Evolutionary conservation across 1,140 invertebrate genomes (phyloP).

Genomic region (Araneus ventricosus): DNA sequence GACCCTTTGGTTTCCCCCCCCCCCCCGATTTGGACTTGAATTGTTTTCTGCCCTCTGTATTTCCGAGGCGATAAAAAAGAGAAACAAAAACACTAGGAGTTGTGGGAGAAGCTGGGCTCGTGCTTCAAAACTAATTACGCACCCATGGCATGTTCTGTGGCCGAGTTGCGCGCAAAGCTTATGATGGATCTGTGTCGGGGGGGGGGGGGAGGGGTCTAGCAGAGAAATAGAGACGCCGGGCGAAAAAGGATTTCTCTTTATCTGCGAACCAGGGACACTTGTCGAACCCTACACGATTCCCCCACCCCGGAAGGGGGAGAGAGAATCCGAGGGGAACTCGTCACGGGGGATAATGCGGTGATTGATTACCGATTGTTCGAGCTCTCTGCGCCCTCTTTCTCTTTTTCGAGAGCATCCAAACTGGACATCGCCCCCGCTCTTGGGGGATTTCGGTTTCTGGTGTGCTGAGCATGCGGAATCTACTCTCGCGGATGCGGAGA

Average conservation of each 20-base stretch:
- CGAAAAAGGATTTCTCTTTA: conserved; percentile 28
- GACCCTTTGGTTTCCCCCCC: no score
- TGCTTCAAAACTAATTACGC: conserved; percentile 58
- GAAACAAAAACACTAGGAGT: background rate
- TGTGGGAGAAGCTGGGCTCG: background rate
- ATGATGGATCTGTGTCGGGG: background rate
- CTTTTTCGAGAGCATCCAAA: conserved; percentile 17
- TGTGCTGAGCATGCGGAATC: conserved; percentile 34
- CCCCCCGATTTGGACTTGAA: background rate
- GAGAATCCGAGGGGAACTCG: conserved; percentile 48
- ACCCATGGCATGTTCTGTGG: background rate
- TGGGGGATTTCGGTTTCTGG: conserved; percentile 30
- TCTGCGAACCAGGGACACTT: conserved; percentile 13
- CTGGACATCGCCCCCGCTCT: conserved; percentile 12
- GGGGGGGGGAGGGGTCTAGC: background rate
- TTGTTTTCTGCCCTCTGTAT: background rate
- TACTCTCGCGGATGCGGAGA: no score
- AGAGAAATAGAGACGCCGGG: background rate
- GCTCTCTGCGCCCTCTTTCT: background rate
- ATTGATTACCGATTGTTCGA: conserved; percentile 65
- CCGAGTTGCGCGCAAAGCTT: conserved; percentile 19
- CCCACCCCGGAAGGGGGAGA: background rate
- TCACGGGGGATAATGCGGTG: conserved; percentile 63
- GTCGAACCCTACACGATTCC: conserved; percentile 20
- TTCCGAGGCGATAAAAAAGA: background rate